Evolutionary conservation across 35 echinoderm and acorn worm species (phyloP).

Genomic region (Apostichopus californicus): DNA sequence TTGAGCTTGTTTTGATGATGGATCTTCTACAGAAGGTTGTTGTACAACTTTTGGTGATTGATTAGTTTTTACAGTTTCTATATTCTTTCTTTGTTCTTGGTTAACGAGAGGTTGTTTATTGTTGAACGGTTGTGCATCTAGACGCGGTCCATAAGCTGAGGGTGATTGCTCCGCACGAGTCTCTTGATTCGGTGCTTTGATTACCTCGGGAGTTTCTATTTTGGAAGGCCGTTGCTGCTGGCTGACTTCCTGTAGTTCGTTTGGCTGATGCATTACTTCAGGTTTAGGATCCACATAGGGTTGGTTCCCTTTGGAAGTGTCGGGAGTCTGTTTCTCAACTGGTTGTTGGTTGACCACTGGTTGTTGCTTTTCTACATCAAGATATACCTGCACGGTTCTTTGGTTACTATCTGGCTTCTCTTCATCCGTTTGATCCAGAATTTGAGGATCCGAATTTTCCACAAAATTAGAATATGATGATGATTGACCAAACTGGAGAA

Average conservation of each 20-base stretch:
- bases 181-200: neutral
- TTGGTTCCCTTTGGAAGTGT: neutral
- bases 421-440: neutral
- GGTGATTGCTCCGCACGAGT: neutral
- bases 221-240: neutral
- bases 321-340: neutral
- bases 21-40: neutral
- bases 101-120: neutral
- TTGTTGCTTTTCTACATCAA: neutral
- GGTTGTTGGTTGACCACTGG: neutral
- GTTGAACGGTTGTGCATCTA: neutral
- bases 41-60: neutral
- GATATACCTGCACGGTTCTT: neutral
- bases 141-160: neutral
- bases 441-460: neutral
- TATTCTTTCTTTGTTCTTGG: too few relatives aligned
- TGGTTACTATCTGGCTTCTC: neutral
- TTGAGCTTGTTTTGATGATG: too few relatives aligned
- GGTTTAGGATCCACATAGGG: neutral
- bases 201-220: neutral
- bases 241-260: neutral
- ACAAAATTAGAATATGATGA: neutral
- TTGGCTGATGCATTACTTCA: neutral
- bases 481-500: conserved; percentile 1
- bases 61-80: too few relatives aligned